Evolutionary conservation across 2,888 invertebrate species (phyloP), one percentile per base, ranked within the genome.

Genomic region (Marasmarcha lunaedactyla): DNA sequence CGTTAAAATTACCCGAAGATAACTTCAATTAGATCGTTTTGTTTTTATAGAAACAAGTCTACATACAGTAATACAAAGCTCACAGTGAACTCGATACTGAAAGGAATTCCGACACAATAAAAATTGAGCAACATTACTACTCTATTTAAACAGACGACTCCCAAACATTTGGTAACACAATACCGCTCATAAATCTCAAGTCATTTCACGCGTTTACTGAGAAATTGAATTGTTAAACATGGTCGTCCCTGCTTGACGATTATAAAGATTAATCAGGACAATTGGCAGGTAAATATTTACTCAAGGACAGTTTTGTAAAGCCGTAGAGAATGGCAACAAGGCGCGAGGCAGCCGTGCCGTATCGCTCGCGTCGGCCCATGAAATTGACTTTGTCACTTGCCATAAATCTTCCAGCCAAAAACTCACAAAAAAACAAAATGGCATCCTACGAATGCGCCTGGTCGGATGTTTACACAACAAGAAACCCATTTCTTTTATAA

Each of bases 331-430:
- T 71, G 64, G 66, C 59, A 58, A 71, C 64, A 70, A 62, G 67
- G 68, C 64, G 62, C 62, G 58, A 47, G 51, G 53, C 54, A 52
- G 60, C 50, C 68, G 63, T 68, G 72, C 67, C 68, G 55, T 68
- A 71, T 71, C 69, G 51, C 55, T 49, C 47, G 52, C 57, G 60
- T 52, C 62, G 57, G 55, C 62, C 72, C 78, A 66, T 71, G 66
- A 79, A 79, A 81, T 81, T 73, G 74, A 79, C 78, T 76, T 72
- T 79, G 83, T 79, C 79, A 77, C 69, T 68, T 67, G 49, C 63
- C 71, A 73, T 81, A 81, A 81, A 81, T 81, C 77, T 79, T 72
- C 62, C 49, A 59, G 58, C 52, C 60, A 54, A 69, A 63, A 59
- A 52, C 54, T 49, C 44, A 52, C 58, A 61, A 67, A 73, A 70